Evolutionary conservation across 2,113 vertebrate genomes (phyloP).

Genomic region (Brachyhypopomus occidentalis): DNA sequence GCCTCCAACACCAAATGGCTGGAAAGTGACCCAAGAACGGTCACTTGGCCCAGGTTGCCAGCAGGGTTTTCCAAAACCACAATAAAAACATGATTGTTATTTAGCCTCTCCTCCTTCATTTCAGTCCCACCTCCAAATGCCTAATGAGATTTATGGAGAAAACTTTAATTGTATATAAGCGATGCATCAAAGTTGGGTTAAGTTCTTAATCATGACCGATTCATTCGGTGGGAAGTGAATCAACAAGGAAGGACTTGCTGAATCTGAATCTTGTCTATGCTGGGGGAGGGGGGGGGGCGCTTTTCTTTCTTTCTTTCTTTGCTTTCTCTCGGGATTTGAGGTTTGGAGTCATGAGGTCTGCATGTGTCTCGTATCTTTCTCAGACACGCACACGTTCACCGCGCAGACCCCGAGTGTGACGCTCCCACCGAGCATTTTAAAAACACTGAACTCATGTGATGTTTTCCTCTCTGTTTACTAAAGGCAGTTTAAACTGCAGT

Average conservation of each 20-base stretch:
- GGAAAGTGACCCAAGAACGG: background rate
- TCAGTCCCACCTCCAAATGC: slow-evolving; percentile 67
- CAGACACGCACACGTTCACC: background rate
- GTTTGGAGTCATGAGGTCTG: background rate
- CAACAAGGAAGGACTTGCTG: background rate
- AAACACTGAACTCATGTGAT: slow-evolving; percentile 9
- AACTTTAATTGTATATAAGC: background rate
- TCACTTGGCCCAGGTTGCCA: slow-evolving; percentile 9
- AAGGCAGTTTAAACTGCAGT: slow-evolving; percentile 9
- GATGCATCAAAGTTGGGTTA: background rate
- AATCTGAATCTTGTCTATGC: slow-evolving; percentile 21
- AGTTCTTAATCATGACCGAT: background rate
- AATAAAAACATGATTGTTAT: slow-evolving; percentile 67
- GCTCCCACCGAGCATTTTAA: slow-evolving; percentile 20
- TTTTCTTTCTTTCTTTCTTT: slow-evolving; percentile 32
- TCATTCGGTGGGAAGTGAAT: slow-evolving; percentile 16
- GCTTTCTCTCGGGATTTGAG: background rate
- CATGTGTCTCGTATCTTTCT: background rate
- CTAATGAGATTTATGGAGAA: slow-evolving; percentile 63
- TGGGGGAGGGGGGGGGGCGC: no score
- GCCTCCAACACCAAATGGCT: slow-evolving; percentile 30
- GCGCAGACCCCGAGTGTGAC: slow-evolving; percentile 15
- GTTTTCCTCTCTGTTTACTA: background rate
- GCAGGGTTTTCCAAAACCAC: slow-evolving; percentile 46
- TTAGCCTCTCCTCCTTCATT: slow-evolving; percentile 57